A percentile compares a stretch with the other conserved stretches of the same genome.
Conservation (phyloP, 2,888 invertebrate genomes). For the Drosophila paracracens region DNA sequence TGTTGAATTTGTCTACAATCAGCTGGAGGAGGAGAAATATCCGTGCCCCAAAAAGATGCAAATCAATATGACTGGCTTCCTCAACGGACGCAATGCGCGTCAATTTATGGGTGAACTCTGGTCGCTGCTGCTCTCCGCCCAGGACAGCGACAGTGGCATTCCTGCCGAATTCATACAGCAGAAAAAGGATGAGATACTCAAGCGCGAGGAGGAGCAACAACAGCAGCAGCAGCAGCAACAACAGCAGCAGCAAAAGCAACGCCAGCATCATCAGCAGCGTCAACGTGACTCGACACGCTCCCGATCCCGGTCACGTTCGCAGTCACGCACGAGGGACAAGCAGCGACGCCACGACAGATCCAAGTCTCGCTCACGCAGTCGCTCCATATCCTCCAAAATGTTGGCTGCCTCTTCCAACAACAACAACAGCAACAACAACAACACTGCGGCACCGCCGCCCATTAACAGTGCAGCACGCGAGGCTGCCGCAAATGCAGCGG, state of each 20-base stretch:
- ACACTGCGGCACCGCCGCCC: slow-evolving; percentile 30
- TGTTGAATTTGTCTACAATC: slow-evolving; percentile 99
- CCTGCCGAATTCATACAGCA: slow-evolving; percentile 97
- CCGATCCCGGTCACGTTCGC: slow-evolving; percentile 85
- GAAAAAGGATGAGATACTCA: slow-evolving; percentile 98
- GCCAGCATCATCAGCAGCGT: slow-evolving; percentile 46
- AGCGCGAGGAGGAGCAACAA: slow-evolving; percentile 86
- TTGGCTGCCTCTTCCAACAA: slow-evolving; percentile 43
- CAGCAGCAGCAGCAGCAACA: slow-evolving; percentile 56
- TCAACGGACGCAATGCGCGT: slow-evolving; percentile 98
- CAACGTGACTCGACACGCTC: slow-evolving; percentile 77
- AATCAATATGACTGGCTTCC: slow-evolving; percentile 99
- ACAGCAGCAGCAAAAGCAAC: slow-evolving; percentile 18
- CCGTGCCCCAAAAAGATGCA: slow-evolving; percentile 99
- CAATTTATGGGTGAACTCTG: slow-evolving; percentile 99
- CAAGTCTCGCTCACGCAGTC: slow-evolving; percentile 64
- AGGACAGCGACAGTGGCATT: slow-evolving; percentile 97
- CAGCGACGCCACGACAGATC: slow-evolving; percentile 55
- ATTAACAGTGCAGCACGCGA: slow-evolving; percentile 78
- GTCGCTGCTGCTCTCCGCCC: slow-evolving; percentile 97
- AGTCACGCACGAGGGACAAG: slow-evolving; percentile 49
- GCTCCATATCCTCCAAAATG: slow-evolving; percentile 46
- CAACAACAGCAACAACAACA: slow-evolving; percentile 31
- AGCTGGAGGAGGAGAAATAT: slow-evolving; percentile 96
- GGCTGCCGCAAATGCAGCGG: slow-evolving; percentile 78